These are phyloP conservation scores for Rhingia campestris DNA, from an alignment of 2,888 invertebrate species.

Conservation along the genomic window DNA sequence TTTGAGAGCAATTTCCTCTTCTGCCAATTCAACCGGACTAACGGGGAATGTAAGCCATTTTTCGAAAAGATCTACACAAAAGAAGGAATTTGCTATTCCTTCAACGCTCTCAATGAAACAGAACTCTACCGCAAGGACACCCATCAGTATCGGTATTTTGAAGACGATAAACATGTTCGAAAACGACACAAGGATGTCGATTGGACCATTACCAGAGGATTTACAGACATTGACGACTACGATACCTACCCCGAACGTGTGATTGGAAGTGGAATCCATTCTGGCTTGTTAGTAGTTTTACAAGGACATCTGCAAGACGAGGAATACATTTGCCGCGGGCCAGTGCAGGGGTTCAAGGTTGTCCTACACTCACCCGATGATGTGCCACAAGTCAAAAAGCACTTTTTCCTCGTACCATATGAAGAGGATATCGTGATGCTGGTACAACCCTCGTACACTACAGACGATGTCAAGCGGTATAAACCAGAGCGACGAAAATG, in stretches of 20 bases:
- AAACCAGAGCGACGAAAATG: slow-evolving; percentile 87
- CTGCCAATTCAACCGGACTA: slow-evolving; percentile 7
- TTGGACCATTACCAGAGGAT: slow-evolving; percentile 88
- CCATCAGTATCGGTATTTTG: slow-evolving; percentile 24
- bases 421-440: slow-evolving; percentile 88
- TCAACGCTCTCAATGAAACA: slow-evolving; percentile 33
- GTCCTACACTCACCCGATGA: slow-evolving; percentile 81
- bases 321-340: slow-evolving; percentile 87
- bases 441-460: slow-evolving; percentile 89
- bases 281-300: slow-evolving; percentile 86
- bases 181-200: slow-evolving; percentile 77
- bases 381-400: slow-evolving; percentile 83
- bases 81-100: slow-evolving; percentile 45
- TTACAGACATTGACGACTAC: slow-evolving; percentile 83
- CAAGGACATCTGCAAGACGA: slow-evolving; percentile 85
- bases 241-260: slow-evolving; percentile 88
- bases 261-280: slow-evolving; percentile 86
- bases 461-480: slow-evolving; percentile 86
- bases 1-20: background rate
- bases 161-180: background rate
- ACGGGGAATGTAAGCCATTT: background rate
- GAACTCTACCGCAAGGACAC: slow-evolving; percentile 28
- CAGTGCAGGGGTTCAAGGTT: slow-evolving; percentile 89
- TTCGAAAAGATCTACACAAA: slow-evolving; percentile 34
- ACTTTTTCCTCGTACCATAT: slow-evolving; percentile 88